A percentile compares a stretch with the other conserved stretches of the same genome.
Conservation (phyloP, 2,797 vertebrate genomes). For the Chiroxiphia lanceolata region DNA sequence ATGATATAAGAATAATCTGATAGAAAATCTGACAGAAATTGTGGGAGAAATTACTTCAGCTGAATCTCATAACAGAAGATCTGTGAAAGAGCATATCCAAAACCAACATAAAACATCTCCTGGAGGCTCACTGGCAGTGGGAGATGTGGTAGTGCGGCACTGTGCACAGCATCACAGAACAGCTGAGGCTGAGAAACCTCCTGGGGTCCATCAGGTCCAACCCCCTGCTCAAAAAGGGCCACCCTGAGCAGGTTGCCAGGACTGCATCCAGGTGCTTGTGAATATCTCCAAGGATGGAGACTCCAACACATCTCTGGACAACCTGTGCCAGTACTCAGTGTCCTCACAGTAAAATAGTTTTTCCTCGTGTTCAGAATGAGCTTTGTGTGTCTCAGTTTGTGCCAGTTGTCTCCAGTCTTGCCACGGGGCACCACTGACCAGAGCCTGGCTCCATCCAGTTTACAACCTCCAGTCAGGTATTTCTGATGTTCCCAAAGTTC, state of each 20-base stretch:
- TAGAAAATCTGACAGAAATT: not conserved
- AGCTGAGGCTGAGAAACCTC: not conserved
- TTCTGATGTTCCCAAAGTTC: not conserved
- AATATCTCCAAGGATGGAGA: not conserved
- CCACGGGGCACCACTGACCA: not conserved
- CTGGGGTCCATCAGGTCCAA: not conserved
- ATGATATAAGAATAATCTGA: not conserved
- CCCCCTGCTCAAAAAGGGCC: not conserved
- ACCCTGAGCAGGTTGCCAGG: not conserved
- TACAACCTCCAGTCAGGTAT: not conserved
- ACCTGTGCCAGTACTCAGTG: not conserved
- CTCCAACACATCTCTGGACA: not conserved
- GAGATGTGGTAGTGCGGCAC: not conserved
- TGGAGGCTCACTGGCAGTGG: fast-evolving
- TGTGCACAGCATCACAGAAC: not conserved
- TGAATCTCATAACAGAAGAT: not conserved
- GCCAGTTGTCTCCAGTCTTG: not conserved
- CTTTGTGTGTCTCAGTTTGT: not conserved
- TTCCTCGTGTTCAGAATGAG: not conserved
- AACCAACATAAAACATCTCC: not conserved
- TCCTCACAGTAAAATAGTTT: not conserved
- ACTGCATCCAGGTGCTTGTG: not conserved
- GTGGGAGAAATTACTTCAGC: not conserved
- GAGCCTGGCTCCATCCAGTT: not conserved
- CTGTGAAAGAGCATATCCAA: not conserved